phyloP scores from a whole-genome alignment of 1,140 invertebrate genomes.

The Drosophila pachea region DNA sequence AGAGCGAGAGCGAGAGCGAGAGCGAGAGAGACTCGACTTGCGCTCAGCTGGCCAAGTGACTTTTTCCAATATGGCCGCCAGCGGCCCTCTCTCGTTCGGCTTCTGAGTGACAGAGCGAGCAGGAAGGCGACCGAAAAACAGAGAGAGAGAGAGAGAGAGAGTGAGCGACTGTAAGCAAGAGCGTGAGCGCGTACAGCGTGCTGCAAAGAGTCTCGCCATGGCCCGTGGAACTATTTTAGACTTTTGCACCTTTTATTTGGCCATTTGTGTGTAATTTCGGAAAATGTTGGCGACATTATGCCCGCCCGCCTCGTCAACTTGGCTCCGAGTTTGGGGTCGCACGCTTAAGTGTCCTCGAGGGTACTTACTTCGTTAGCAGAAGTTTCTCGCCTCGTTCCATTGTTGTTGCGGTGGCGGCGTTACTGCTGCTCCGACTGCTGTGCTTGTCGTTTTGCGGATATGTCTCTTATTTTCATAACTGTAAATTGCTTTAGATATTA shows the following conservation, averaged over 20 bases:
- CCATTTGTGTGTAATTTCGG: constrained; percentile 74
- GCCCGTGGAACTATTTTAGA: constrained; percentile 52
- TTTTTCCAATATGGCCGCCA: constrained; percentile 74
- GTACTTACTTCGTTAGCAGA: constrained; percentile 78
- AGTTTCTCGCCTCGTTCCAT: constrained; percentile 65
- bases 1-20: no score
- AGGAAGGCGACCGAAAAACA: constrained; percentile 5
- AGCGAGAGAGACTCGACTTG: neutral
- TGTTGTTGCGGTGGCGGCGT: constrained; percentile 41
- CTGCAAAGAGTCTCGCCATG: neutral
- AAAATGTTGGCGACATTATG: constrained; percentile 77
- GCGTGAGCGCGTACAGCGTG: constrained; percentile 4
- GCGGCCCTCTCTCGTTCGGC: constrained; percentile 32
- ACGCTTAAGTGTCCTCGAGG: constrained; percentile 78
- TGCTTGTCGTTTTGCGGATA: constrained; percentile 74
- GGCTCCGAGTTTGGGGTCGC: constrained; percentile 50
- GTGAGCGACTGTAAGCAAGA: constrained; percentile 6
- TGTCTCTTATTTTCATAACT: constrained; percentile 79
- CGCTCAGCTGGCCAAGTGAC: constrained; percentile 30
- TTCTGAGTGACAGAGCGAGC: constrained; percentile 14
- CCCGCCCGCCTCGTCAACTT: constrained; percentile 43
- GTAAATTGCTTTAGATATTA: constrained; percentile 79
- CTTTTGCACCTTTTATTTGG: constrained; percentile 76
- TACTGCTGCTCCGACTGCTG: constrained; percentile 61
- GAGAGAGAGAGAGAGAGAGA: constrained; percentile 16